Evolutionary conservation across 2,113 vertebrate genomes (phyloP).

Genomic region (Dascyllus trimaculatus): DNA sequence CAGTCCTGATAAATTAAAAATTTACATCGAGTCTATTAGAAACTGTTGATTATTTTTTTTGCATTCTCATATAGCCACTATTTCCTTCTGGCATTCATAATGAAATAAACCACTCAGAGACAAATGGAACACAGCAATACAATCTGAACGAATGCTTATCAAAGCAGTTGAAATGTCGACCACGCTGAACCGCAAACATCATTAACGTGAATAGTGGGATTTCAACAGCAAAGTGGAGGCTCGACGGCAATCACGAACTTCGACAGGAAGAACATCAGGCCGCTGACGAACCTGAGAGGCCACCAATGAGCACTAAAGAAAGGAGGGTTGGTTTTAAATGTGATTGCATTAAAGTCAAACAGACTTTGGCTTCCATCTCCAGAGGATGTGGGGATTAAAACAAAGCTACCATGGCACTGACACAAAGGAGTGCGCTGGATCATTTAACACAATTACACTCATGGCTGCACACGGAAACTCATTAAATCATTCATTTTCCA

Average conservation of each 20-base stretch:
- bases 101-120: constrained; percentile 45
- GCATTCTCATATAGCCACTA: constrained; percentile 6
- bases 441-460: constrained; percentile 76
- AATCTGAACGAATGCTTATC: constrained; percentile 32
- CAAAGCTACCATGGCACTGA: constrained; percentile 52
- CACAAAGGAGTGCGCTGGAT: constrained; percentile 59
- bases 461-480: constrained; percentile 62
- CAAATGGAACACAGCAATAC: neutral
- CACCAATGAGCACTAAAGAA: constrained; percentile 14
- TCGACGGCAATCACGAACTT: constrained; percentile 2
- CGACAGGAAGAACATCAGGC: neutral
- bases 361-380: constrained; percentile 40
- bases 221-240: neutral
- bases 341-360: neutral
- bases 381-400: constrained; percentile 65
- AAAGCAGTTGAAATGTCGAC: constrained; percentile 9
- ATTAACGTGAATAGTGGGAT: neutral
- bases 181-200: neutral
- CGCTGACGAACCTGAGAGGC: neutral
- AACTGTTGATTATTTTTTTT: constrained; percentile 23
- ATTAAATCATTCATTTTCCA: constrained; percentile 70
- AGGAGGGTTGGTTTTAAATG: constrained; percentile 1
- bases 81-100: constrained; percentile 26
- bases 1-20: constrained; percentile 43
- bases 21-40: constrained; percentile 18